A percentile compares a stretch with the other conserved stretches of the same genome.
These are phyloP conservation scores for Myiagra hebetior DNA, from an alignment of 2,113 vertebrate species.

Conservation along the genomic window DNA sequence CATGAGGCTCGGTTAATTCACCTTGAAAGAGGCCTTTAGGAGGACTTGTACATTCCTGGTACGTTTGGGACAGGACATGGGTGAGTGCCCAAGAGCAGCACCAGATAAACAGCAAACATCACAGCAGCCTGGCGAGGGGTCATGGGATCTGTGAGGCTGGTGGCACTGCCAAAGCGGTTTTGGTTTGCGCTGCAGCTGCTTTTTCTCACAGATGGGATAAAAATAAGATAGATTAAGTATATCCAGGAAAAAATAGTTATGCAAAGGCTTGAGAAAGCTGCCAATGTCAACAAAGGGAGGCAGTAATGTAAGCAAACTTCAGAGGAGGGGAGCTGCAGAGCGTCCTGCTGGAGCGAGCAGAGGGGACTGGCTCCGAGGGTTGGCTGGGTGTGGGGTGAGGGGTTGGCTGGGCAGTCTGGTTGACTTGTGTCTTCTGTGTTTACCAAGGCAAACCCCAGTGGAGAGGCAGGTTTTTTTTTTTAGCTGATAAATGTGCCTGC, in stretches of 20 bases:
- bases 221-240: conserved; percentile 59
- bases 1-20: neutral
- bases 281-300: conserved; percentile 44
- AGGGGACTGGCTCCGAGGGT: neutral
- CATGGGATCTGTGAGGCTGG: neutral
- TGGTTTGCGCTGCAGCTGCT: accelerated
- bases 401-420: accelerated
- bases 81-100: neutral
- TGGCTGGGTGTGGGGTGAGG: neutral
- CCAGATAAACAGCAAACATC: neutral
- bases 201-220: conserved; percentile 51
- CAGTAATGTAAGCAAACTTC: conserved; percentile 45
- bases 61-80: neutral
- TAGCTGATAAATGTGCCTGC: neutral
- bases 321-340: neutral
- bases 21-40: neutral
- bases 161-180: neutral
- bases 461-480: neutral
- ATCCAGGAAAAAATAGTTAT: conserved; percentile 49
- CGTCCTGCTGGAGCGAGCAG: neutral
- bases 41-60: neutral
- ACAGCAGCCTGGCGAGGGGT: neutral
- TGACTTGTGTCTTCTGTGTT: conserved; percentile 25
- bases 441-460: neutral
- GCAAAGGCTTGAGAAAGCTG: conserved; percentile 32